These are phyloP conservation scores for Netelia fuscicornis DNA, from an alignment of 2,888 invertebrate genomes.

Conservation along the genomic window DNA sequence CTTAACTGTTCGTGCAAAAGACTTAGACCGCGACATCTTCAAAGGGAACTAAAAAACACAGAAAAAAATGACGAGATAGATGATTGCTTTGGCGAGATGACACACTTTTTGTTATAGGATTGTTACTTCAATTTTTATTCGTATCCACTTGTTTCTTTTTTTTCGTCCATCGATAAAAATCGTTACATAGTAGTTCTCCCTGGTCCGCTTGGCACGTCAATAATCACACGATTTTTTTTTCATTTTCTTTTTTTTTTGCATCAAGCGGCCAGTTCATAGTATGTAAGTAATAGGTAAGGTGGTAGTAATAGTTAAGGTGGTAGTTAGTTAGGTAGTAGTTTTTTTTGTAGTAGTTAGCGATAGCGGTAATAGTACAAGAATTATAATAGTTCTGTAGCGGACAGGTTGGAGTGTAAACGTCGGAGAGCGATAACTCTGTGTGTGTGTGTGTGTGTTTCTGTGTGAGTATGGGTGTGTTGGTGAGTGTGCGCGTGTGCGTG, in stretches of 20 bases:
- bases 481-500: not conserved
- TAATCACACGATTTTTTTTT: conserved; percentile 58
- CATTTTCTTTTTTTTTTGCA: conserved; percentile 53
- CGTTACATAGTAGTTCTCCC: conserved; percentile 79
- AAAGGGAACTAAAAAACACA: conserved; percentile 55
- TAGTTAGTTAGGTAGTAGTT: conserved; percentile 65
- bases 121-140: conserved; percentile 81
- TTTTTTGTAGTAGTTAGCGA: conserved; percentile 67
- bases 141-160: conserved; percentile 70
- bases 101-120: conserved; percentile 74
- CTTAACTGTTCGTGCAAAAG: conserved; percentile 59
- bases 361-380: conserved; percentile 69
- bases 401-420: conserved; percentile 63
- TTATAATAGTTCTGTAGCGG: conserved; percentile 66
- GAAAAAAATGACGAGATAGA: conserved; percentile 63
- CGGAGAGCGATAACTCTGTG: conserved; percentile 43
- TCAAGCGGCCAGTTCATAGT: conserved; percentile 66
- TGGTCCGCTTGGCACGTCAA: conserved; percentile 70
- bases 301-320: conserved; percentile 66
- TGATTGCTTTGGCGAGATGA: conserved; percentile 64
- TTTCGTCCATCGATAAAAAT: conserved; percentile 82
- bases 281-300: conserved; percentile 66
- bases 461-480: too few relatives aligned
- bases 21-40: conserved; percentile 68
- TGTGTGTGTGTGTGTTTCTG: not conserved